phyloP scores from a whole-genome alignment of 2,113 vertebrate genomes.

The Microcebus tavaratra region DNA sequence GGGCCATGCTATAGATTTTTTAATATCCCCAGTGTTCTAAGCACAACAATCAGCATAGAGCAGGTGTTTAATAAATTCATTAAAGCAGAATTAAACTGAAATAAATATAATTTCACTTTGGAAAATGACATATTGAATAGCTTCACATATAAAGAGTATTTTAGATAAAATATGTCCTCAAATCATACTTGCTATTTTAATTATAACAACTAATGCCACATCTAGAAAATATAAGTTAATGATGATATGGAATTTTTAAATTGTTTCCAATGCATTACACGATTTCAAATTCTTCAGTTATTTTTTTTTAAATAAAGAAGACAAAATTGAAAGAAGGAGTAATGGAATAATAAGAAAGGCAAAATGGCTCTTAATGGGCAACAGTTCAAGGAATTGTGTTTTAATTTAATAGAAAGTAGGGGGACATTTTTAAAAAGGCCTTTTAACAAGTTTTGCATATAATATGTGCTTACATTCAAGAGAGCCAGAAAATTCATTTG shows the following conservation, averaged over 20 bases:
- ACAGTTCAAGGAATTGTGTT: slow-evolving; percentile 3
- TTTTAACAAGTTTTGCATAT: not conserved
- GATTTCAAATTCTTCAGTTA: not conserved
- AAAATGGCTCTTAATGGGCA: slow-evolving; percentile 2
- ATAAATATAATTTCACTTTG: not conserved
- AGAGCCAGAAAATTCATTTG: not conserved
- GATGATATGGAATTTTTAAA: not conserved
- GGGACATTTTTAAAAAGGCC: not conserved
- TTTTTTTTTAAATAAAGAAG: not conserved
- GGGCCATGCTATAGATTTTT: not conserved
- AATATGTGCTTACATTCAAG: not conserved
- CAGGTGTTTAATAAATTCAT: not conserved
- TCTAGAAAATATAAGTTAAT: not conserved
- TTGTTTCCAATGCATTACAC: not conserved
- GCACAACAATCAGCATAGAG: not conserved
- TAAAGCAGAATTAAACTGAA: slow-evolving; percentile 32
- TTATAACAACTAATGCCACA: not conserved
- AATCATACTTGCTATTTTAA: not conserved
- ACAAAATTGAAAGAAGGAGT: not conserved
- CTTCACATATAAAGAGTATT: not conserved
- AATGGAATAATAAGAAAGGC: not conserved
- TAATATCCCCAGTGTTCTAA: not conserved
- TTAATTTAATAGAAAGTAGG: not conserved
- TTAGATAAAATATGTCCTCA: not conserved
- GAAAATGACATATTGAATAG: not conserved